Evolutionary conservation across 2,797 vertebrate genomes (phyloP), one percentile per base, ranked within the genome.

Genomic region (Myiothlypis chrysogaster): DNA sequence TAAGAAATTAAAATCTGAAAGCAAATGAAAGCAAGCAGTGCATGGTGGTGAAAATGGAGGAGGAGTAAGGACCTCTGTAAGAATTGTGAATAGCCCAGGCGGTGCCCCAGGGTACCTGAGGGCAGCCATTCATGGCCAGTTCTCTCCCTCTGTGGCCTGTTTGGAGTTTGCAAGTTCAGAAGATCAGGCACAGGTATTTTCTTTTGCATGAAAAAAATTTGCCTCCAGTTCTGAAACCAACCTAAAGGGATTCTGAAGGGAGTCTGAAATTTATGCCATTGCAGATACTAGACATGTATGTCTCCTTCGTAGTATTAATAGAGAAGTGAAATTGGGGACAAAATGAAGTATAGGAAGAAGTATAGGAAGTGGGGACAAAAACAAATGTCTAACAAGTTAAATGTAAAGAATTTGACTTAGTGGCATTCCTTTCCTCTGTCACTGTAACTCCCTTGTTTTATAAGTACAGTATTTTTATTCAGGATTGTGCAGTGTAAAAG

Each of bases 41-140:
- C 21, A 8, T 37, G 21, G 27, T 22, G 32, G 53, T 46, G 56
- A 49, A 77, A 69, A 89, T 57, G 14, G 25, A 41, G 30, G 21
- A 34, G 14, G 23, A 21, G 12, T 53, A 50, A 71, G 22, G 14
- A 69, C 3, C 3, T 39, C 10, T 30, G 7, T 27, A 65, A 71
- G 50, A 79, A 43, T 2, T 69, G 17, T 4, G 1, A 37, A 17
- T 21, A 70, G 41, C 47, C 8, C 0, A 1, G 16, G 18, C 21
- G 20, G 14, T 78, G 28, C 20, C 10, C 27, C 0, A 1, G 2
- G 2, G 30, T 37, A 1, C 0, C 3, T 1, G 14, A 53, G 30
- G 30, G 10, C 32, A 43, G n/a, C 47, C 25, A 34, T 18, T 17
- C 39, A 25, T 2, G 2, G 9, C 28, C 30, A 39, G 34, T 22